Base-by-base conservation (phyloP, 1,140 invertebrate genomes). In the Eulimnadia texana region DNA sequence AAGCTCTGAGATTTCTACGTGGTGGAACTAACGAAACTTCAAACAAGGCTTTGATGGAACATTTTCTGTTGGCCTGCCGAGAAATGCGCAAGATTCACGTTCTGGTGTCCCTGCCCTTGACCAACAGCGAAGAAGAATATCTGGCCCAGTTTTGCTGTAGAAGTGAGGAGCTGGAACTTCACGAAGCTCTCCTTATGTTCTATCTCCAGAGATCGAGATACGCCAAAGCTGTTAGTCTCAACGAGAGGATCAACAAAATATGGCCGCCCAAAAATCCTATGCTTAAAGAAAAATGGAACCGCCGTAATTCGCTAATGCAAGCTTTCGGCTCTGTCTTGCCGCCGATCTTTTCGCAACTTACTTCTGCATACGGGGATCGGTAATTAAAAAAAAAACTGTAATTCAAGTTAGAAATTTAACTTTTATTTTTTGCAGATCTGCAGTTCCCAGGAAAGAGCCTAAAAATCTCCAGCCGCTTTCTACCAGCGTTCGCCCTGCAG, bases 1-100 rank as follows among this genome's bases (percentile, higher is more conserved):
- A 79, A 24, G 82, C 81, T 1, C 77, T 82, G 66, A 74, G 79
- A 53, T 77, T 71, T 58, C 72, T 79, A 65, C 72, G 79, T 13
- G 71, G 71, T 1, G 71, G 72, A 62, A 66, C 72, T 9, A 66
- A 71, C 59, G 62, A 70, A 53, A 66, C 62, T 16, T 75, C 73
- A 64, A 64, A 68, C 11, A 50, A 70, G 51, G 72, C 77, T 27
- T 60, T 78, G 22, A 66, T 79, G 3, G 64, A 67, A 11, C 75
- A 77, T 63, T 70, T 79, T 13, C 75, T 75, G 60, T 61, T 69
- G 19, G 74, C 54, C 13, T 78, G 77, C 57, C 73, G 74, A 29
- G 65, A 64, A n/a, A 68, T 75, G 67, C 72, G 67, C 47, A 78
- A 74, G 66, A 69, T 84, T 3, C 69, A 73, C 6, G 71, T 78